Evolutionary conservation across 2,888 invertebrate species (phyloP).

Genomic region (Tipula helvola): DNA sequence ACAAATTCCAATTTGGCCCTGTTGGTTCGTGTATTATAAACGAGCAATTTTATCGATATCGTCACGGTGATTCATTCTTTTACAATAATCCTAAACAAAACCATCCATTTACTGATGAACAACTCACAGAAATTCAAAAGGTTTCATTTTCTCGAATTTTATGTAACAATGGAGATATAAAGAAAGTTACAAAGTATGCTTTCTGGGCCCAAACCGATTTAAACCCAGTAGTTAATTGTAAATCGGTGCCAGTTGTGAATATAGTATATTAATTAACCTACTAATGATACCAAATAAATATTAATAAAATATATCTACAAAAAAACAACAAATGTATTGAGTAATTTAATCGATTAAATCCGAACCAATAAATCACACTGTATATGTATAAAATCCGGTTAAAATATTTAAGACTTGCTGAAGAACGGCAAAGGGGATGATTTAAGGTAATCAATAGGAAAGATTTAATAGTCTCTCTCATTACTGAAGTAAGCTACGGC

Average conservation of each 20-base stretch:
- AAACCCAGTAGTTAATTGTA: background rate
- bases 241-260: background rate
- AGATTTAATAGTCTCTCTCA: too few relatives aligned
- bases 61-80: constrained; percentile 59
- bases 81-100: constrained; percentile 45
- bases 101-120: constrained; percentile 22
- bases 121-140: constrained; percentile 50
- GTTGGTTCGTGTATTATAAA: constrained; percentile 62
- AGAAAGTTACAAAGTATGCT: background rate
- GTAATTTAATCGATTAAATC: background rate
- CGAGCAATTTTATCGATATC: constrained; percentile 52
- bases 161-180: constrained; percentile 32
- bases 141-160: constrained; percentile 47
- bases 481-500: too few relatives aligned
- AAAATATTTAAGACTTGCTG: too few relatives aligned
- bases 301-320: background rate
- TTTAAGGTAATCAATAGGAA: too few relatives aligned
- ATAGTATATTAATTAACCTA: background rate
- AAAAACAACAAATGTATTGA: background rate
- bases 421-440: too few relatives aligned
- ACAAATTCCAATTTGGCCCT: constrained; percentile 49
- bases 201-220: background rate
- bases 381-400: too few relatives aligned
- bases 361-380: background rate
- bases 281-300: background rate